phyloP scores from a whole-genome alignment of 2,797 vertebrate species.

The Chloroceryle inda region DNA sequence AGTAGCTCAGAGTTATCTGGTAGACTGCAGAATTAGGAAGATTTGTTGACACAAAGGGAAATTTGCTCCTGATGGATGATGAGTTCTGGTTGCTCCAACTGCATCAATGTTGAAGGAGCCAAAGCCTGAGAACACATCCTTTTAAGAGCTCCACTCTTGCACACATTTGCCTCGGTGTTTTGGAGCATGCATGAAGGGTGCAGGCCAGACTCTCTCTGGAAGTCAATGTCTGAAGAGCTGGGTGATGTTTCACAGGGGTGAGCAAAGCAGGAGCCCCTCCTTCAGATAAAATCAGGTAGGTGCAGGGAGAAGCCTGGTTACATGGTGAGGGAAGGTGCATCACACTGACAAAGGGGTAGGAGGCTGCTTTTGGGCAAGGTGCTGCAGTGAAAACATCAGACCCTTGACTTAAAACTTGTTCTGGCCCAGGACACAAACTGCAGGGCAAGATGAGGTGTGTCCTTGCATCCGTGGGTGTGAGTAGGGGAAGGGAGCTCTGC shows the following conservation, averaged over 20 bases:
- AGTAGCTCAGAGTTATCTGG: neutral
- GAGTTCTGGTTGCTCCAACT: neutral
- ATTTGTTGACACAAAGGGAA: constrained; percentile 26
- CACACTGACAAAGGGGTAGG: neutral
- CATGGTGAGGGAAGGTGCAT: neutral
- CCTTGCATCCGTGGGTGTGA: accelerated
- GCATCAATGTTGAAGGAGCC: neutral
- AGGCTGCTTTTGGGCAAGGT: neutral
- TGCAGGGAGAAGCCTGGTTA: neutral
- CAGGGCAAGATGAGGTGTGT: neutral
- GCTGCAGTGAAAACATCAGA: neutral
- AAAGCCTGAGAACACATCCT: neutral
- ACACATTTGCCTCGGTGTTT: accelerated
- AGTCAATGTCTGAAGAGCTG: neutral
- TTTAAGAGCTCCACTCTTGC: neutral
- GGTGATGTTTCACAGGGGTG: neutral
- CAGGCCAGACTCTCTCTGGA: neutral
- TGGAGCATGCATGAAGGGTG: neutral
- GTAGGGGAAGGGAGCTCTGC: neutral
- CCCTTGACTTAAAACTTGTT: neutral
- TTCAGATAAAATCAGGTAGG: neutral
- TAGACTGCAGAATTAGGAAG: neutral
- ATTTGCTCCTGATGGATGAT: neutral
- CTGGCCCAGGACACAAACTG: neutral
- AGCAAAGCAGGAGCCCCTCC: neutral